Conservation (phyloP, 2,797 vertebrate genomes). For the Chanos chanos region DNA sequence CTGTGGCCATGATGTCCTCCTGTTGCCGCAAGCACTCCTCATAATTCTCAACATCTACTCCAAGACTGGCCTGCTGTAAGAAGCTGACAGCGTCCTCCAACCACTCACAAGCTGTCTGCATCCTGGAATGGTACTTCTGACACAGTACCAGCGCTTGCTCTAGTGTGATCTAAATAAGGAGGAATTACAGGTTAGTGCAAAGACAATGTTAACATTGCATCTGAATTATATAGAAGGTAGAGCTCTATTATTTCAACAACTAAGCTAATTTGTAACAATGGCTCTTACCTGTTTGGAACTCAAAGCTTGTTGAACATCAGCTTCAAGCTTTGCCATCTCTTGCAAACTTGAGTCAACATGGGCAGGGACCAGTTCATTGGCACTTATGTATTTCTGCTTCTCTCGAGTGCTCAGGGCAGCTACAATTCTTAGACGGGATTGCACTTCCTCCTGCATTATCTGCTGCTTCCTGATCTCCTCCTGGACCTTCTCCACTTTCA, state of each 20-base stretch:
- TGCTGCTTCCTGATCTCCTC: slow-evolving; percentile 95
- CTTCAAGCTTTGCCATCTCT: slow-evolving; percentile 84
- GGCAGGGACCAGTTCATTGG: slow-evolving; percentile 85
- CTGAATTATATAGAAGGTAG: background rate
- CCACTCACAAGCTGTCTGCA: slow-evolving; percentile 88
- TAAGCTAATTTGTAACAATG: background rate
- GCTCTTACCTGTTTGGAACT: slow-evolving; percentile 83
- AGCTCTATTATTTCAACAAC: too few species aligned
- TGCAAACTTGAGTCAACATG: slow-evolving; percentile 82
- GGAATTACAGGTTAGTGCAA: background rate
- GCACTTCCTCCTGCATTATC: slow-evolving; percentile 94
- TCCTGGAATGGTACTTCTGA: slow-evolving; percentile 88
- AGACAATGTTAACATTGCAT: background rate
- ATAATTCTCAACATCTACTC: slow-evolving; percentile 88
- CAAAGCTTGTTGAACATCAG: slow-evolving; percentile 83
- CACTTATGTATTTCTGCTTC: slow-evolving; percentile 81
- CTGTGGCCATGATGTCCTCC: slow-evolving; percentile 82
- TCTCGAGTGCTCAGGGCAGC: slow-evolving; percentile 88
- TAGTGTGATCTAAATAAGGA: slow-evolving; percentile 74
- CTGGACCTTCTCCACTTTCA: slow-evolving; percentile 86
- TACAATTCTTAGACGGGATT: slow-evolving; percentile 90
- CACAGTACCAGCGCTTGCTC: slow-evolving; percentile 80
- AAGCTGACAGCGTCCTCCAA: slow-evolving; percentile 90
- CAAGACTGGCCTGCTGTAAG: slow-evolving; percentile 81
- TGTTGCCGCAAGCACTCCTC: slow-evolving; percentile 87